Evolutionary conservation across 2,113 vertebrate genomes (phyloP), one percentile per base, ranked within the genome.

Genomic region (Notarius quadriscutis): DNA sequence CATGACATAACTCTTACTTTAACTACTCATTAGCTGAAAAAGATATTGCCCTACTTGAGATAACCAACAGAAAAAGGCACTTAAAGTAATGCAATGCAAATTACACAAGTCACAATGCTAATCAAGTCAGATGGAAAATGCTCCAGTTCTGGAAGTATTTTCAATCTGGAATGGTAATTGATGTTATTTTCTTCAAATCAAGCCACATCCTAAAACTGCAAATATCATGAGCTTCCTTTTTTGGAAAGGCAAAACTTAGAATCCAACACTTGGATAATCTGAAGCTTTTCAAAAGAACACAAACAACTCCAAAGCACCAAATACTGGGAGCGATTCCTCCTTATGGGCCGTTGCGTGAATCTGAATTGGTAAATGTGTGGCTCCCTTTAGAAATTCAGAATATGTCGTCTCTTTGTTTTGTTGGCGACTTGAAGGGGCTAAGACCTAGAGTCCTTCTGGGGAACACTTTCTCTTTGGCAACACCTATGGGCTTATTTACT

Each of bases 341-440:
- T 22, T 58, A 30, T 7, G n/a, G 63, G 15, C 65, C 17, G 17
- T 71, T 5, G 6, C 30, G 77, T 74, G 7, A 71, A 72, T 74
- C 25, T 6, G 3, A 71, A n/a, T 51, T 80, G 69, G 27, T 25
- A 63, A 67, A 10, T 17, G 3, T 18, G 10, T 27, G 14, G 15
- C n/a, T 80, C 48, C 30, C 62, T 4, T n/a, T 17, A 67, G 7
- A 63, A 85, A 83, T 79, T 94, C 69, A 96, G 90, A 96, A 96
- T 12, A 93, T 83, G 88, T 95, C 94, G 4, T 95, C 94, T 93
- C 93, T 84, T 84, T 92, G 94, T 81, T 93, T 94, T 1, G 93
- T 91, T 0, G 94, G 92, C 1, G 95, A 94, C 87, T 92, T 95
- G 89, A 95, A 96, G 57, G 95, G 95, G 72, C 95, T 95, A 30